Base-by-base conservation (phyloP, 1,140 invertebrate species). In the Rhopalosiphum padi region DNA sequence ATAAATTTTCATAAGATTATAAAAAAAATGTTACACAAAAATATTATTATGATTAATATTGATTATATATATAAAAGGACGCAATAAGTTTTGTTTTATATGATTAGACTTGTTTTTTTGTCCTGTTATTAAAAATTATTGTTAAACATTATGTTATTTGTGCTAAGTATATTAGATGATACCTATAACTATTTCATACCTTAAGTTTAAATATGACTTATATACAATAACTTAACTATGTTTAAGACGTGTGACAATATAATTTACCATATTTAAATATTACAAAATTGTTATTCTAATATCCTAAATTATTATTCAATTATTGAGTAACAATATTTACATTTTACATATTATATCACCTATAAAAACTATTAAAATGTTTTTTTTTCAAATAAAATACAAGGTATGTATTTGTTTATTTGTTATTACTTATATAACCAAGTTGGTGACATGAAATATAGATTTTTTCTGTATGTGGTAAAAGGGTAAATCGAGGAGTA, bases 161-260 rank as follows among this genome's bases (percentile, higher is more conserved):
- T 37, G 9, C 51, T 89, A 51, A 18, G 15, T 51, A 22, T 37
- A 37, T 89, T 53, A 53, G n/a, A 88, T 25, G 22, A 23, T 43
- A 85, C 9, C 60, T 35, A n/a, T 89, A 35, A 37, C 35, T 35
- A 53, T 88, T 35, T 88, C 5, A 5, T 51, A 89, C 8, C 15
- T 18, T 53, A 89, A 48, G 7, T 35, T 89, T 30, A 89, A 53
- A 4, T 22, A 89, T 37, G 87, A 53, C 87, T 53, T 53, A 89
- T 53, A 89, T 89, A 53, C 48, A 89, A 89, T 89, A 89, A 89
- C 48, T 37, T 89, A 89, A 53, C 48, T 30, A 46, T 53, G 21
- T 89, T 37, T 89, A 89, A 89, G n/a, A 89, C 35, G 86, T 4
- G 22, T 53, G 87, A 89, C 48, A 89, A 89, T 89, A 89, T 51